Conservation (phyloP, 1,140 invertebrate species). For the Drosophila pectinifera region DNA sequence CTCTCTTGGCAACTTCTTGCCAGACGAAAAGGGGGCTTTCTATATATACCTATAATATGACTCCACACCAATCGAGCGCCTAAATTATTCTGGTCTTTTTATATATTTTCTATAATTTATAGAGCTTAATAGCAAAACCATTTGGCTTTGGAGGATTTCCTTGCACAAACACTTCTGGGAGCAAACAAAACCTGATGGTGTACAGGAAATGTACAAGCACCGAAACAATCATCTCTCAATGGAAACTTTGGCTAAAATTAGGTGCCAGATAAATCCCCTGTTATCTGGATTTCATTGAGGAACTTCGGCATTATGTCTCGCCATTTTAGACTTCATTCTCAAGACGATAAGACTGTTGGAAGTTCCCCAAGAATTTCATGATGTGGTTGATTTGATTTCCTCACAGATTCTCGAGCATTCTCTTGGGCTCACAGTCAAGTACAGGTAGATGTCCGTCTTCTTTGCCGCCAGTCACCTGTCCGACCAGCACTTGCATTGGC, state of each 20-base stretch:
- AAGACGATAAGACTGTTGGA: conserved; percentile 9
- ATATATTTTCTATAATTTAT: no score
- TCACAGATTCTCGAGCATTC: conserved; percentile 3
- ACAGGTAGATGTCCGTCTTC: conserved; percentile 2
- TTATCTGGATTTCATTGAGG: conserved; percentile 41
- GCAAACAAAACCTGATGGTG: neutral
- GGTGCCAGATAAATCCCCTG: conserved; percentile 15
- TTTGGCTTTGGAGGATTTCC: neutral
- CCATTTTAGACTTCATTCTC: neutral
- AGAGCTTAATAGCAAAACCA: no score
- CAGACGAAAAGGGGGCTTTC: neutral
- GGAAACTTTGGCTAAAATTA: conserved; percentile 13
- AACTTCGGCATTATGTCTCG: conserved; percentile 3
- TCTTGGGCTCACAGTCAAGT: neutral
- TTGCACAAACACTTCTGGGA: neutral
- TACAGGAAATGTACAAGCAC: conserved; percentile 1
- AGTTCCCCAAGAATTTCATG: conserved; percentile 2
- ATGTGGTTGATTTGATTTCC: conserved; percentile 3
- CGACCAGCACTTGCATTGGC: neutral
- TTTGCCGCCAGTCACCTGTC: conserved; percentile 10
- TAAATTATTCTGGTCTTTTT: no score
- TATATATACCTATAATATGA: neutral
- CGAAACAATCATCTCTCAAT: neutral
- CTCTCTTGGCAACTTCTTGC: neutral
- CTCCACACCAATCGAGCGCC: neutral